Evolutionary conservation across 30 jellyfish, hydroid and myxozoan genomes (phyloP), one percentile per base, ranked within the genome.

Genomic region (Rhopilema esculentum): DNA sequence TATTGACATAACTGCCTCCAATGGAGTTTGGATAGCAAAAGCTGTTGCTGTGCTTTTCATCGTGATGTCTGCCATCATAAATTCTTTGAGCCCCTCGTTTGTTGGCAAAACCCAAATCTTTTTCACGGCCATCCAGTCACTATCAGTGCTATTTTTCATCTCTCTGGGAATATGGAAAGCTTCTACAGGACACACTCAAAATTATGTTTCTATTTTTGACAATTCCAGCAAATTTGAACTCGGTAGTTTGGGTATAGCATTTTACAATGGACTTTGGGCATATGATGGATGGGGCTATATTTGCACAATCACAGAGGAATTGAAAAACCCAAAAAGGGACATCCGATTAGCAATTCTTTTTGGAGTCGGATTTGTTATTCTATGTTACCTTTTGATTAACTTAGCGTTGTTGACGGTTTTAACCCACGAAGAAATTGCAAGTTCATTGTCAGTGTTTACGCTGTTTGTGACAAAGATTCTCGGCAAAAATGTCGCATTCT

Each of bases 191-290:
- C 49, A 75, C 26, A 32, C 70, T 21, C 72, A 49, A 19, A 75
- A 75, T 75, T 75, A 33, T 50, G 62, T 33, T 25, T 4, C 32
- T 20, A 75, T 75, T 72, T 75, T 75, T 40, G 73, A 33, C 25
- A 27, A 49, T 28, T 29, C 64, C 25, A 17, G 18, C 25, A 32
- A 30, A 4, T 26, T 71, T 19, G 65, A 71, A 20, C 21, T 23
- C 12, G 53, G 86, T 18, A 50, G 24, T 49, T 48, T 75, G 17
- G 48, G 86, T 18, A 68, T 75, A 8, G 86, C 86, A 28, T 2
- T 75, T 27, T 75, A 75, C 73, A 50, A 75, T 28, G 73, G 86
- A 0, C 73, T 75, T 0, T 75, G 86, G 86, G 86, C 73, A 28
- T 75, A 33, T 48, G 86, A 75, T 49, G 86, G 86, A 12, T 75